Evolutionary conservation across 2,888 invertebrate species (phyloP), one percentile per base, ranked within the genome.

Genomic region (Eristalinus sepulchralis): DNA sequence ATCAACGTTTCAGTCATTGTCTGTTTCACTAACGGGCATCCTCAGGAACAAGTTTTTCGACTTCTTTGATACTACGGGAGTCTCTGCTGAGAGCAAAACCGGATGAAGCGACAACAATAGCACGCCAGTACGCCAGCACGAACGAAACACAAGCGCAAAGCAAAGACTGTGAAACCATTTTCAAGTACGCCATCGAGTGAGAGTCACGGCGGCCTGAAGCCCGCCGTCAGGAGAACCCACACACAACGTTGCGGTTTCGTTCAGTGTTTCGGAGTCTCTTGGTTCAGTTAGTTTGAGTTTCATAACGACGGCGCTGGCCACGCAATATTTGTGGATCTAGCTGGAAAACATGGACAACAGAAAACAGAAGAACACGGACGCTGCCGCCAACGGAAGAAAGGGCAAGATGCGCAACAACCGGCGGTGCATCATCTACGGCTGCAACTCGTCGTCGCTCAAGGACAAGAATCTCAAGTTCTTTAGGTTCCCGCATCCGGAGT

Each of bases 381-480:
- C 47, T 17, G 27, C 27, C 27, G 5, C 27, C 5, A 27, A 27
- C 5, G 17, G 17, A n/a, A 82, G 72, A 68, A 77, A 39, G 60
- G 64, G 66, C 9, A 86, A 73, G 55, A 91, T 91, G 90, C 92
- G 91, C 63, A 92, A 92, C 22, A 91, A 92, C 75, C 88, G 92
- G 83, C 90, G 92, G 11, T 92, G 92, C 88, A 92, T 92, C 86
- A 92, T 92, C 87, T 90, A 91, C 63, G 92, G 92, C 53, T 92
- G 91, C 79, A 88, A 90, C 70, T 92, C 91, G 24, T 91, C 92
- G 33, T 92, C 91, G 9, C 88, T 92, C 2, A 91, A 91, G 82
- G 89, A 91, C 75, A 91, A 91, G 70, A 90, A 90, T 77, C 89
- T 92, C 88, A 92, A 92, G 82, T 92, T 92, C 88, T 92, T 92